Percentiles rank a stretch among this genome's conserved stretches.
phyloP scores from a whole-genome alignment of 2,888 invertebrate species.

The Dicycla oo region DNA sequence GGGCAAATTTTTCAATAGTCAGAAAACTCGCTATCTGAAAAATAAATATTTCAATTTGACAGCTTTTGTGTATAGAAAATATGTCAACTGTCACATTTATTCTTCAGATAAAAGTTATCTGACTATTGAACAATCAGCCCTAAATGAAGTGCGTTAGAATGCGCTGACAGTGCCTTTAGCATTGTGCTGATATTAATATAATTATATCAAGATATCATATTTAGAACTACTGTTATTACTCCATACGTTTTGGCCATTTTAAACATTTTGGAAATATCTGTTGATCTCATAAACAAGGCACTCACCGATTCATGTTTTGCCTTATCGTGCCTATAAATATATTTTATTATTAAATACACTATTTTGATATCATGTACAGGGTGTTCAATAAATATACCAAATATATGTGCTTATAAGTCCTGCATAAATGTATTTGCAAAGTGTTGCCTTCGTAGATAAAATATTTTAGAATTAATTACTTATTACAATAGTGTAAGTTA shows the following conservation, averaged over 20 bases:
- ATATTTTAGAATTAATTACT: constrained; percentile 58
- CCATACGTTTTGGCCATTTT: constrained; percentile 62
- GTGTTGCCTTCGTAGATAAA: constrained; percentile 85
- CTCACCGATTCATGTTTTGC: constrained; percentile 80
- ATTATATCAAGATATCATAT: constrained; percentile 57
- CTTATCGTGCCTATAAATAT: constrained; percentile 84
- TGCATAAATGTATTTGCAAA: constrained; percentile 80
- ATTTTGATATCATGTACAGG: constrained; percentile 90
- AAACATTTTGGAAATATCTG: constrained; percentile 72
- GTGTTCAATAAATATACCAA: constrained; percentile 89
- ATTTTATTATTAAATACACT: constrained; percentile 80
- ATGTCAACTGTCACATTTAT: too few relatives aligned
- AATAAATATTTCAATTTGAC: too few relatives aligned
- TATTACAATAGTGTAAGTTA: constrained; percentile 44
- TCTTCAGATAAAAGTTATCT: too few relatives aligned
- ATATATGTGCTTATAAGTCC: constrained; percentile 88
- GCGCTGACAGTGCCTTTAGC: constrained; percentile 73
- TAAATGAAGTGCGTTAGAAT: constrained; percentile 27
- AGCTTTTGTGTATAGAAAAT: too few relatives aligned
- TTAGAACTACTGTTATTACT: constrained; percentile 38
- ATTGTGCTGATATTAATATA: constrained; percentile 69
- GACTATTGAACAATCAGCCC: too few relatives aligned
- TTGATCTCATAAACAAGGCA: constrained; percentile 86
- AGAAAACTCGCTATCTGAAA: too few relatives aligned
- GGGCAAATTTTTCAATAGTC: too few relatives aligned